Percentiles rank a stretch among this genome's conserved stretches.
phyloP scores from a whole-genome alignment of 2,888 invertebrate species.

The Callyntrura sp. region DNA sequence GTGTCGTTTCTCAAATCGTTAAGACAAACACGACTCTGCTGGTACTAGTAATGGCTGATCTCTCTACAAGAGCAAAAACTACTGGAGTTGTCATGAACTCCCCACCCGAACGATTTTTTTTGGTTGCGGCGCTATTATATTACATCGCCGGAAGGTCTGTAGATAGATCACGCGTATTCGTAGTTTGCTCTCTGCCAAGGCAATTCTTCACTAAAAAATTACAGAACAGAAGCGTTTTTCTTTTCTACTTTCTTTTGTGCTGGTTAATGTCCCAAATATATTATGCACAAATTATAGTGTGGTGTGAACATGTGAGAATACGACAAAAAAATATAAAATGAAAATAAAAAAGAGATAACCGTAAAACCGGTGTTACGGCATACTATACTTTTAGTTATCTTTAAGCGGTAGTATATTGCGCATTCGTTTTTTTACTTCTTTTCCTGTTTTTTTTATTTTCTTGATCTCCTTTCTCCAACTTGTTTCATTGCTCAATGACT shows the following conservation, averaged over 20 bases:
- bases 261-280: slow-evolving; percentile 47
- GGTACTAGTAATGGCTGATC: too few relatives aligned
- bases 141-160: too few relatives aligned
- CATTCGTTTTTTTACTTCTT: neutral
- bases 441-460: neutral
- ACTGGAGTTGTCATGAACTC: too few relatives aligned
- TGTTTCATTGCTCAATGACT: slow-evolving; percentile 15
- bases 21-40: too few relatives aligned
- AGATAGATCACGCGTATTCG: too few relatives aligned
- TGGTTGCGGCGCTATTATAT: too few relatives aligned
- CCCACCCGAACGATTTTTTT: too few relatives aligned
- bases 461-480: slow-evolving; percentile 21
- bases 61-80: too few relatives aligned
- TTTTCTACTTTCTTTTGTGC: slow-evolving; percentile 40
- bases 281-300: slow-evolving; percentile 30
- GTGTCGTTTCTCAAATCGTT: too few relatives aligned
- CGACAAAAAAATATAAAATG: neutral
- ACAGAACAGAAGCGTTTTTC: neutral
- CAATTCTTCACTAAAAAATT: neutral
- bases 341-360: slow-evolving; percentile 32
- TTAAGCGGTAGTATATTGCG: too few relatives aligned
- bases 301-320: neutral
- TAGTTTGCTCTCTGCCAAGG: neutral
- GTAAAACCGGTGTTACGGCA: neutral
- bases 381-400: too few relatives aligned